Evolutionary conservation across 2,888 invertebrate species (phyloP).

Genomic region (Pseudeuparius sepicola): DNA sequence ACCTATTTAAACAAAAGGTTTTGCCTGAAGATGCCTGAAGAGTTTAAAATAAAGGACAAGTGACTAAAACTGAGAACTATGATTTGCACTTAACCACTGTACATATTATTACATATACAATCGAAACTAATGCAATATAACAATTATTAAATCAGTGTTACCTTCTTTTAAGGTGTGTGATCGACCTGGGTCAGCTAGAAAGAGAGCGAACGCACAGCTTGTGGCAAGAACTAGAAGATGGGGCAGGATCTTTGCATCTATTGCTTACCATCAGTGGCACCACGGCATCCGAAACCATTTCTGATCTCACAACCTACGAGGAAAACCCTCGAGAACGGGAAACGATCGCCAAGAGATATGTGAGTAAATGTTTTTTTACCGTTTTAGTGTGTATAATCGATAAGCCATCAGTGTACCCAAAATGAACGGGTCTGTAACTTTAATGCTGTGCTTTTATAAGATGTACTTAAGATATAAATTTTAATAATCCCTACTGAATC

Average conservation of each 20-base stretch:
- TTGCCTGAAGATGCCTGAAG: too few relatives aligned
- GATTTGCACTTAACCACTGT: too few relatives aligned
- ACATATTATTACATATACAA: too few relatives aligned
- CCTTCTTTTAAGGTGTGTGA: conserved; percentile 57
- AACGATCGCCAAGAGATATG: conserved; percentile 55
- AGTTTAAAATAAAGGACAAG: too few relatives aligned
- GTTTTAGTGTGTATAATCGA: too few relatives aligned
- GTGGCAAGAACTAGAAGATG: conserved; percentile 84
- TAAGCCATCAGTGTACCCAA: too few relatives aligned
- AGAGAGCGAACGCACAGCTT: conserved; percentile 86
- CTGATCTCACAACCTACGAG: conserved; percentile 77
- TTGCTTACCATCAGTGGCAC: conserved; percentile 92
- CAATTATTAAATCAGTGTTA: too few relatives aligned
- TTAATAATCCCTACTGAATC: too few relatives aligned
- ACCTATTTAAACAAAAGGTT: too few relatives aligned
- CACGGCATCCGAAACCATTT: conserved; percentile 84
- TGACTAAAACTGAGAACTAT: too few relatives aligned
- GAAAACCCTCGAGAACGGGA: conserved; percentile 66
- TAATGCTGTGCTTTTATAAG: not conserved
- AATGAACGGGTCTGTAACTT: too few relatives aligned
- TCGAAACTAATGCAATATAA: too few relatives aligned
- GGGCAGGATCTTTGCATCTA: conserved; percentile 73
- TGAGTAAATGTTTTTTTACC: conserved; percentile 46
- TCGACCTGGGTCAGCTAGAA: conserved; percentile 75
- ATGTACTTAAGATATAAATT: not conserved